phyloP scores from a whole-genome alignment of 2,113 vertebrate species.

The Neotoma lepida region DNA sequence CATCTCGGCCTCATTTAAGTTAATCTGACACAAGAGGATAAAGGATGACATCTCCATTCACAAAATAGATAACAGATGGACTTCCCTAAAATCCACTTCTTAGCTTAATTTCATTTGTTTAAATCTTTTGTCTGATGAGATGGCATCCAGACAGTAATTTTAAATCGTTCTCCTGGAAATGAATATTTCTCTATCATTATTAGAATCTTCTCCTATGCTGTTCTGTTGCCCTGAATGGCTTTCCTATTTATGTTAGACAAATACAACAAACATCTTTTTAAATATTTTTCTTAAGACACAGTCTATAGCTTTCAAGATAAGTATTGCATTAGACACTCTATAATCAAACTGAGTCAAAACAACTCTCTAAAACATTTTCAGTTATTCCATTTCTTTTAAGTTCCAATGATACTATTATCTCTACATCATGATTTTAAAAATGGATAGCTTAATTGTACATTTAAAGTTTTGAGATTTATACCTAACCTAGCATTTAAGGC shows the following conservation, averaged over 20 bases:
- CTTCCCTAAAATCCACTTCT: conserved; percentile 39
- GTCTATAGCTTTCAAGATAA: conserved; percentile 57
- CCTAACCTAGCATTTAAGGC: background rate
- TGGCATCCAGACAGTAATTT: conserved; percentile 56
- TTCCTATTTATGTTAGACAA: conserved; percentile 65
- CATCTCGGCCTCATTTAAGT: background rate
- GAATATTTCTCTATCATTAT: conserved; percentile 55
- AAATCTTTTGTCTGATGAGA: conserved; percentile 64
- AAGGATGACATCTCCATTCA: conserved; percentile 42
- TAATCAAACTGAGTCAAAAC: conserved; percentile 44
- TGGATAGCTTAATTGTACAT: background rate
- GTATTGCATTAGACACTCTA: background rate
- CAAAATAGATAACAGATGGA: conserved; percentile 55
- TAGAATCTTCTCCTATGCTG: conserved; percentile 18
- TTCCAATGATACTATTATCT: conserved; percentile 41
- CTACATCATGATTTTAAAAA: background rate
- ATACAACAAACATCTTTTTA: conserved; percentile 59
- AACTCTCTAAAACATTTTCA: conserved; percentile 27
- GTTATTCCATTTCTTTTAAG: background rate
- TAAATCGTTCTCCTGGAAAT: conserved; percentile 60
- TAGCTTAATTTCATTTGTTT: conserved; percentile 74
- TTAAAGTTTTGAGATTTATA: conserved; percentile 36
- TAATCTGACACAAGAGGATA: conserved; percentile 24
- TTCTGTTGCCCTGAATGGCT: conserved; percentile 45
- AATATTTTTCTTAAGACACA: conserved; percentile 48